Percentiles rank a stretch among this genome's conserved stretches.
These are phyloP conservation scores for Florisuga fusca DNA, from an alignment of 2,797 vertebrate genomes.

Conservation along the genomic window DNA sequence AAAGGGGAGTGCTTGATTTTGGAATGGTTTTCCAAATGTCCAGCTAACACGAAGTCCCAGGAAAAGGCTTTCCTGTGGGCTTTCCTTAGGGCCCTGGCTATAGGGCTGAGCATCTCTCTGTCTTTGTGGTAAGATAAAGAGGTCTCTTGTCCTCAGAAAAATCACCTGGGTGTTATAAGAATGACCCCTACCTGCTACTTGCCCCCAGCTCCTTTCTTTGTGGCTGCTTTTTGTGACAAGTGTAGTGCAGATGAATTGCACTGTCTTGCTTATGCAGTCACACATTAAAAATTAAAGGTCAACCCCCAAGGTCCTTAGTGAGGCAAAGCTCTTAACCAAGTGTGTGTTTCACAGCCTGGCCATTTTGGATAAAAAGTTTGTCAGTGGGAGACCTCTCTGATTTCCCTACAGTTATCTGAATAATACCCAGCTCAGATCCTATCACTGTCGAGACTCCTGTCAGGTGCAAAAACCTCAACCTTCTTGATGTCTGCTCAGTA, in stretches of 20 bases:
- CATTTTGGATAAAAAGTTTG: neutral
- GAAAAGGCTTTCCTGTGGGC: neutral
- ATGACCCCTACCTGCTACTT: neutral
- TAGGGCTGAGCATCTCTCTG: neutral
- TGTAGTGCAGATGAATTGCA: neutral
- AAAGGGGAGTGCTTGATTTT: neutral
- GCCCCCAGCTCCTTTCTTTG: neutral
- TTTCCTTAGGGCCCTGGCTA: neutral
- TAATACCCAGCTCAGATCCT: neutral
- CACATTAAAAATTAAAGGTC: constrained; percentile 11
- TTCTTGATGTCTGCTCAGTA: neutral
- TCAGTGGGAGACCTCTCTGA: neutral
- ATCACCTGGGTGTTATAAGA: neutral
- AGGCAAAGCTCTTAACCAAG: neutral
- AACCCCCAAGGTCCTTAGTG: neutral
- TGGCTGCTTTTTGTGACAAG: neutral
- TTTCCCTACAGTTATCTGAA: neutral
- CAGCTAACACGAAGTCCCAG: neutral
- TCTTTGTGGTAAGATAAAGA: neutral
- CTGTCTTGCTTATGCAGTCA: neutral
- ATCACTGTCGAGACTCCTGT: neutral
- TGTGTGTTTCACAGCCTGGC: neutral
- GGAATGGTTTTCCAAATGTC: neutral
- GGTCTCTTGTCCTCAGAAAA: neutral
- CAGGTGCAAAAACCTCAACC: neutral